A percentile compares a stretch with the other conserved stretches of the same genome.
These are phyloP conservation scores for Littorina saxatilis DNA, from an alignment of 1,140 invertebrate genomes.

Conservation along the genomic window DNA sequence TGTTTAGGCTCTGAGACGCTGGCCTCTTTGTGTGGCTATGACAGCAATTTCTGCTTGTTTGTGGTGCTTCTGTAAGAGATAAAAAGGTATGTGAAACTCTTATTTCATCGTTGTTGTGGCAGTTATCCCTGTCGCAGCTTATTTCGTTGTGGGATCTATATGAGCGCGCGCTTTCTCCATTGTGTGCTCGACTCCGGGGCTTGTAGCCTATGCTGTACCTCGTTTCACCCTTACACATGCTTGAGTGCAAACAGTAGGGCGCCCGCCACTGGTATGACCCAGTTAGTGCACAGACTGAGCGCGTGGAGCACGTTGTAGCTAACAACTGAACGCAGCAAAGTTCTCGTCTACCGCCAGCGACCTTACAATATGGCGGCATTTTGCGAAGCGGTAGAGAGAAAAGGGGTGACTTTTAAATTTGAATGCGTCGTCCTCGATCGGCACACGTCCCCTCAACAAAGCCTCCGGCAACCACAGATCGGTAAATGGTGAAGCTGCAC, in stretches of 20 bases:
- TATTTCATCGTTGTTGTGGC: too few species aligned
- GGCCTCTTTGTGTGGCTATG: slow-evolving; percentile 31
- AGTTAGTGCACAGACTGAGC: not conserved
- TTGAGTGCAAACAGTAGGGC: not conserved
- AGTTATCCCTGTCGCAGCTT: too few species aligned
- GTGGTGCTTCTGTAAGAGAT: too few species aligned
- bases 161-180: not conserved
- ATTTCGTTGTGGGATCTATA: too few species aligned
- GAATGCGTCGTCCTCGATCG: not conserved
- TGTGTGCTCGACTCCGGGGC: not conserved
- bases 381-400: slow-evolving; percentile 6
- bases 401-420: slow-evolving; percentile 33
- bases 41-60: not conserved
- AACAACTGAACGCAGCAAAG: slow-evolving; percentile 3
- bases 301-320: not conserved
- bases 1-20: slow-evolving; percentile 19
- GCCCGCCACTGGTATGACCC: not conserved
- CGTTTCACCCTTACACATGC: slow-evolving; percentile 18
- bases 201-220: not conserved
- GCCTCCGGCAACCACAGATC: too few species aligned
- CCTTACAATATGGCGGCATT: slow-evolving; percentile 35
- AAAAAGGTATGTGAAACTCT: too few species aligned
- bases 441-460: too few species aligned
- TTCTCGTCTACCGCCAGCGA: slow-evolving; percentile 28
- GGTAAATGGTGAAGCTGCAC: too few species aligned